These are phyloP conservation scores for Campoletis raptor DNA, from an alignment of 2,888 invertebrate genomes.

Conservation along the genomic window DNA sequence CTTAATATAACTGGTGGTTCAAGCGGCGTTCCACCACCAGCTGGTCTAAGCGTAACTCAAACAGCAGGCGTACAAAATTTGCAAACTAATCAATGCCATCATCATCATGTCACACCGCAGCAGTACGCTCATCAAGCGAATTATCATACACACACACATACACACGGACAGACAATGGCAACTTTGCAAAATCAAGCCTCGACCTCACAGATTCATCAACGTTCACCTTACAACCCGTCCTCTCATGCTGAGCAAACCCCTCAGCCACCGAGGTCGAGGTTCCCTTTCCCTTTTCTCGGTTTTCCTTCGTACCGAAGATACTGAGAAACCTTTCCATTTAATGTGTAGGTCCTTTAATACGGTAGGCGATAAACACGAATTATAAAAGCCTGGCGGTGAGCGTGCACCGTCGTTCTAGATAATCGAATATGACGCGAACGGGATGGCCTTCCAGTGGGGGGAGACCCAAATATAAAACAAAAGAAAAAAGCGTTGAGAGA, in stretches of 20 bases:
- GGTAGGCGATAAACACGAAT: constrained; percentile 69
- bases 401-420: constrained; percentile 64
- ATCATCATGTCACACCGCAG: constrained; percentile 75
- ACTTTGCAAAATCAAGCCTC: constrained; percentile 78
- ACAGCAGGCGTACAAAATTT: constrained; percentile 76
- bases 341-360: constrained; percentile 29
- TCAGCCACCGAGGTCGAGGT: constrained; percentile 78
- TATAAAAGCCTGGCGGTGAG: constrained; percentile 72
- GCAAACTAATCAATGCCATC: constrained; percentile 81
- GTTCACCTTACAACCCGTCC: constrained; percentile 68
- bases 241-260: constrained; percentile 72
- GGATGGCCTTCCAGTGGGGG: constrained; percentile 7
- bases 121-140: constrained; percentile 74
- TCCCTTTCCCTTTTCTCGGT: constrained; percentile 81
- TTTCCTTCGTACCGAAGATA: constrained; percentile 82
- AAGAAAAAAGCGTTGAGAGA: constrained; percentile 31
- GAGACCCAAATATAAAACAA: constrained; percentile 17
- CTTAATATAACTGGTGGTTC: constrained; percentile 77
- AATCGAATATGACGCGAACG: constrained; percentile 20
- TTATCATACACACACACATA: constrained; percentile 77
- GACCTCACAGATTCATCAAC: constrained; percentile 72
- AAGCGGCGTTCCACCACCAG: constrained; percentile 72
- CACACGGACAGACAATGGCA: constrained; percentile 78
- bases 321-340: constrained; percentile 68
- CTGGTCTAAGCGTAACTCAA: constrained; percentile 78